phyloP scores from a whole-genome alignment of 2,113 vertebrate genomes.

The Zosterops hypoxanthus region DNA sequence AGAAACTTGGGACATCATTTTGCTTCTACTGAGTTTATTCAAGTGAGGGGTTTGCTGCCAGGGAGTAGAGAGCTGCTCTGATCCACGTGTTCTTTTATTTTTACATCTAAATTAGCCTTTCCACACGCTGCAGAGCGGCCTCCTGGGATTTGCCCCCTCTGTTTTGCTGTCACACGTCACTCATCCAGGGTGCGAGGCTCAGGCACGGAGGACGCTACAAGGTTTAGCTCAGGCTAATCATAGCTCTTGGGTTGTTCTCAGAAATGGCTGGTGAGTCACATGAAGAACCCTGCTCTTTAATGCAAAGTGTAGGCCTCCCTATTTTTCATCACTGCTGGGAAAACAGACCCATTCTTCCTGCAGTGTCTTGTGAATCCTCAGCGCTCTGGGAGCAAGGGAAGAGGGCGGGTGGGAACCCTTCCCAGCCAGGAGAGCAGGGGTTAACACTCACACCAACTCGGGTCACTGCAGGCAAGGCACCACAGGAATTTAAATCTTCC shows the following conservation, averaged over 20 bases:
- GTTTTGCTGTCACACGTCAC: neutral
- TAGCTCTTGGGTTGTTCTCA: neutral
- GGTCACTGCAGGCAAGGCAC: neutral
- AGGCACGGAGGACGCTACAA: neutral
- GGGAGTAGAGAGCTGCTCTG: neutral
- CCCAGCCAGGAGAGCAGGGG: neutral
- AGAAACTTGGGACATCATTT: neutral
- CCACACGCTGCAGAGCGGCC: neutral
- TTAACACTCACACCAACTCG: neutral
- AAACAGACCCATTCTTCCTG: neutral
- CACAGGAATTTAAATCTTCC: neutral
- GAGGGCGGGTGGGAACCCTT: neutral
- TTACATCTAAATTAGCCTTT: conserved; percentile 1
- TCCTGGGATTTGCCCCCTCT: conserved; percentile 16
- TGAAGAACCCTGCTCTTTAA: neutral
- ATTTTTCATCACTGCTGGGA: neutral
- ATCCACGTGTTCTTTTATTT: neutral
- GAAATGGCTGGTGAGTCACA: conserved; percentile 37
- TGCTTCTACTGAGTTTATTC: neutral
- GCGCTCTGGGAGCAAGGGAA: neutral
- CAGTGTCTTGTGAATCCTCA: neutral
- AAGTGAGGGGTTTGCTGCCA: neutral
- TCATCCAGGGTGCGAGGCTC: neutral
- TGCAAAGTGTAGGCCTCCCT: neutral
- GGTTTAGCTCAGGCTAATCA: conserved; percentile 33